These are phyloP conservation scores for Hymenochirus boettgeri DNA, from an alignment of 2,113 vertebrate species.

Conservation along the genomic window DNA sequence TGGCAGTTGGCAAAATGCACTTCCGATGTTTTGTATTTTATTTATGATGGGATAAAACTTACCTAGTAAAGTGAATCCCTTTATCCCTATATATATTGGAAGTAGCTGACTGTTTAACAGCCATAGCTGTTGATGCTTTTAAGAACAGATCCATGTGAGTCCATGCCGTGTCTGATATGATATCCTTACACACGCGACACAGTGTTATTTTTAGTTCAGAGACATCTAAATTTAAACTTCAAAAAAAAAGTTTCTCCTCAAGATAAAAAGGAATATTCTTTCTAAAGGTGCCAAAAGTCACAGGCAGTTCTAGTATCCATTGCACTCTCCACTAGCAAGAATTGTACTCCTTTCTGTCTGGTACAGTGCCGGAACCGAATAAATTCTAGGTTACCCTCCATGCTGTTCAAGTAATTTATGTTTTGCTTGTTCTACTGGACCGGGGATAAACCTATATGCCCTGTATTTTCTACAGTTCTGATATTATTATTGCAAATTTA, in stretches of 20 bases:
- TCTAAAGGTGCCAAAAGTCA: background rate
- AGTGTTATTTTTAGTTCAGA: conserved; percentile 47
- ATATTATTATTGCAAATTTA: no score
- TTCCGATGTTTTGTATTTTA: conserved; percentile 70
- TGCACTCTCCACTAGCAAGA: no score
- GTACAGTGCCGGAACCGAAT: no score
- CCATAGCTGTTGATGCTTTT: conserved; percentile 33
- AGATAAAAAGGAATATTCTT: conserved; percentile 24
- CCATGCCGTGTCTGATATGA: conserved; percentile 44
- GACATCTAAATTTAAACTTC: conserved; percentile 50
- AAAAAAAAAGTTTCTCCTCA: conserved; percentile 16
- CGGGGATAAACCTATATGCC: no score
- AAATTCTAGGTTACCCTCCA: no score
- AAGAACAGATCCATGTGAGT: conserved; percentile 42
- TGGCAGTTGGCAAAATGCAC: conserved; percentile 66
- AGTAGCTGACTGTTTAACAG: conserved; percentile 27
- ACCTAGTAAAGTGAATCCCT: conserved; percentile 6
- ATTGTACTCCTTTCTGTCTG: no score
- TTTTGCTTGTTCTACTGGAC: no score
- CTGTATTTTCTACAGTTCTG: no score
- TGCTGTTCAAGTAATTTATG: no score
- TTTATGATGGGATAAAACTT: conserved; percentile 66
- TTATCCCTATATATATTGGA: conserved; percentile 37
- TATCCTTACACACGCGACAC: conserved; percentile 40
- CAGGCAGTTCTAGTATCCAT: no score